phyloP scores from a whole-genome alignment of 1,140 invertebrate genomes.

The Pseudoatta argentina region DNA sequence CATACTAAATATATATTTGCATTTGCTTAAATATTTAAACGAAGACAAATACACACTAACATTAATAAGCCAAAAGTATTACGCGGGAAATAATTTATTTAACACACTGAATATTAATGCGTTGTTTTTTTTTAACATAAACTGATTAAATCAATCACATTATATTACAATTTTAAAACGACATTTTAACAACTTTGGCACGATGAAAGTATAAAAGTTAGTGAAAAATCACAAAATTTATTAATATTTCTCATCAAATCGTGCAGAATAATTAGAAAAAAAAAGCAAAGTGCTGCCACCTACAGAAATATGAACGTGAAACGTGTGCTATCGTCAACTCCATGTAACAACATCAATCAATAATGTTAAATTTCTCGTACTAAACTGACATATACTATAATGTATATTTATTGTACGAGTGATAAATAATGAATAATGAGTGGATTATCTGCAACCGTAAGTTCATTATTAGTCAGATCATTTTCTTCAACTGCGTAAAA shows the following conservation, averaged over 20 bases:
- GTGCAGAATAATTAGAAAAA: background rate
- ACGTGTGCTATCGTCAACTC: background rate
- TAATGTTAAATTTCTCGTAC: background rate
- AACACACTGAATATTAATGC: background rate
- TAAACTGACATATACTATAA: background rate
- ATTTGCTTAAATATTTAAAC: background rate
- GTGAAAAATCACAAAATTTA: background rate
- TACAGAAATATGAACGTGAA: background rate
- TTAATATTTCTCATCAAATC: background rate
- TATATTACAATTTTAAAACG: background rate
- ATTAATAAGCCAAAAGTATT: background rate
- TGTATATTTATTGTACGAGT: background rate
- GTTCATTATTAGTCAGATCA: slow-evolving; percentile 1
- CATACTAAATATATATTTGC: slow-evolving; percentile 8
- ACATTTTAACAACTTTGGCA: background rate
- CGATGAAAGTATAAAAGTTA: background rate
- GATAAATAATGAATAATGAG: background rate
- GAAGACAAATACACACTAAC: background rate
- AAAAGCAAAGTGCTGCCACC: slow-evolving; percentile 26
- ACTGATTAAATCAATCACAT: background rate
- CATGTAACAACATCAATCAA: background rate
- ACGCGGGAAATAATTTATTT: background rate
- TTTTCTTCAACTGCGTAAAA: background rate
- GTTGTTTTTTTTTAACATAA: background rate
- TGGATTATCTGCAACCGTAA: slow-evolving; percentile 27